phyloP scores from a whole-genome alignment of 23 tunicate genomes.

The Halocynthia roretzi region DNA sequence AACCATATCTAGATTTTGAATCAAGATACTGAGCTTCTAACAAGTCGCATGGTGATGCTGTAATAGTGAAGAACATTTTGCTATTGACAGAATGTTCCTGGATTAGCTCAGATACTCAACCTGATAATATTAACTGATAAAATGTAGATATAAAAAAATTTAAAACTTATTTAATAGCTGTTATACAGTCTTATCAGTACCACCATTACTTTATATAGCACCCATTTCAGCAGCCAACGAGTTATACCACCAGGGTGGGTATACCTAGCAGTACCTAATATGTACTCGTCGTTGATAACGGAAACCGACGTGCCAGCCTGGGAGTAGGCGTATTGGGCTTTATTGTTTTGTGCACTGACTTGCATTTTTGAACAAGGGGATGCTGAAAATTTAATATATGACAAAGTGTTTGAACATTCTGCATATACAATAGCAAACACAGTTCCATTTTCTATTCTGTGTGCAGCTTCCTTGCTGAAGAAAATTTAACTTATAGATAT shows the following conservation, averaged over 20 bases:
- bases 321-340: not conserved
- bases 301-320: slow-evolving; percentile 20
- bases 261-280: slow-evolving; percentile 4
- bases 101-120: no score
- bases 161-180: no score
- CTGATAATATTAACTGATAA: no score
- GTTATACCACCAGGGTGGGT: no score
- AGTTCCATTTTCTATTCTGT: not conserved
- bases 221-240: no score
- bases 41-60: slow-evolving; percentile 75
- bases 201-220: no score
- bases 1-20: slow-evolving; percentile 35
- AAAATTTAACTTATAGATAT: not conserved
- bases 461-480: not conserved
- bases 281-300: slow-evolving; percentile 4
- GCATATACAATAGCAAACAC: not conserved
- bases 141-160: no score
- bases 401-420: no score
- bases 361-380: no score
- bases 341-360: not conserved
- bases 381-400: no score
- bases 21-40: not conserved
- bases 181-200: no score
- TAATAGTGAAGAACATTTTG: not conserved
- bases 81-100: not conserved